Conservation (phyloP, 2,888 invertebrate species). For the Xestobium rufovillosum region DNA sequence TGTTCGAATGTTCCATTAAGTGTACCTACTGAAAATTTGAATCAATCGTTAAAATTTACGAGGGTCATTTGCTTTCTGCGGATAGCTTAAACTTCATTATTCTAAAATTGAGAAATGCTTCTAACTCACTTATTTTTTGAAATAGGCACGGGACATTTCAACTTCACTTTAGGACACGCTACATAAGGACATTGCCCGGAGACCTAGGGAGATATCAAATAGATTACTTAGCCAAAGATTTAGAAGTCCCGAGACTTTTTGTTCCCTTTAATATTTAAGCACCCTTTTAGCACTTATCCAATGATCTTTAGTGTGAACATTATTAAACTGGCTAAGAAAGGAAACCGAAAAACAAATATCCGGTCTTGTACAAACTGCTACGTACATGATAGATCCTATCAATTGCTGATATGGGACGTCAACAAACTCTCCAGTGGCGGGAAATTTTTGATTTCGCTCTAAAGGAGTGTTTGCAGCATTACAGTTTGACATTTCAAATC, state of each 20-base stretch:
- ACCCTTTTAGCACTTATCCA: constrained; percentile 9
- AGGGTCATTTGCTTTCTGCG: too few relatives aligned
- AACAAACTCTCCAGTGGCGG: neutral
- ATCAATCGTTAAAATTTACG: too few relatives aligned
- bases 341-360: constrained; percentile 8
- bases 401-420: constrained; percentile 5
- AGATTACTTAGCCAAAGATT: too few relatives aligned
- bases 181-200: too few relatives aligned
- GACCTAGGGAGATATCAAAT: too few relatives aligned
- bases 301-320: constrained; percentile 7
- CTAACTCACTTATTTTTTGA: too few relatives aligned
- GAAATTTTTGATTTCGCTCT: constrained; percentile 9
- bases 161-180: too few relatives aligned
- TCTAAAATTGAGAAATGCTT: too few relatives aligned
- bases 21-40: too few relatives aligned
- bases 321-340: constrained; percentile 8
- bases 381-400: constrained; percentile 8
- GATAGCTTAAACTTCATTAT: too few relatives aligned
- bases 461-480: constrained; percentile 14
- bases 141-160: too few relatives aligned
- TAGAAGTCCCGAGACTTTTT: constrained; percentile 6
- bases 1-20: too few relatives aligned
- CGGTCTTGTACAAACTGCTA: constrained; percentile 8
- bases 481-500: constrained; percentile 14
- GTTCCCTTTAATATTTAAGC: constrained; percentile 6